Evolutionary conservation across 2,797 vertebrate genomes (phyloP), one percentile per base, ranked within the genome.

Genomic region (Zenarchopterus dispar): DNA sequence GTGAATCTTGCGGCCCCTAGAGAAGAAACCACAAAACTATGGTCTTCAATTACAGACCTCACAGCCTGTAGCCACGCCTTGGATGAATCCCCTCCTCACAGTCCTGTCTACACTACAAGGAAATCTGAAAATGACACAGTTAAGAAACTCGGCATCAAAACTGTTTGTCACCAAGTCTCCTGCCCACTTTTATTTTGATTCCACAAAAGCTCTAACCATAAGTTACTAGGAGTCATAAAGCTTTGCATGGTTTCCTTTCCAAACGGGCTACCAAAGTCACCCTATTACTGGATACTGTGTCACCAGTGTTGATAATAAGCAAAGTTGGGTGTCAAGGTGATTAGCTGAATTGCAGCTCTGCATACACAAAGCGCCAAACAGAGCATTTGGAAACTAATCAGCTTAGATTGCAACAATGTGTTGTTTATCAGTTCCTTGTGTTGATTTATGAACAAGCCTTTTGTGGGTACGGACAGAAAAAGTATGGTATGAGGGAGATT

Each of bases 21-120:
- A 88, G 70, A 76, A 88, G 63, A 84, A 91, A 90, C 90, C 90
- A 78, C 88, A 85, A 85, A 88, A 87, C 82, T 81, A 77, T 2
- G 82, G 82, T 86, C 90, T 89, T 91, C 86, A 93, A 92, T 93
- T 93, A 93, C 75, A 91, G 88, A 91, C 88, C 85, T 87, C 83
- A 84, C 78, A 75, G 86, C 60, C 80, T 67, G 68, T 84, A 74
- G 82, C 77, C 89, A 85, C 86, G 80, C 88, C 90, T 89, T 87
- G 52, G 58, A 75, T 52, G 54, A 70, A 86, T 87, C 88, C 90
- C 90, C 90, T 86, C 86, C 86, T 85, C 84, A 85, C 44, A 75
- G 48, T 48, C 19, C 59, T 6, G 23, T 73, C 71, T 68, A 57
- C 57, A 48, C 77, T 63, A 64, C 42, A 51, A 48, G 61, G 61